Evolutionary conservation across 1,140 invertebrate species (phyloP).

Genomic region (Battus philenor): DNA sequence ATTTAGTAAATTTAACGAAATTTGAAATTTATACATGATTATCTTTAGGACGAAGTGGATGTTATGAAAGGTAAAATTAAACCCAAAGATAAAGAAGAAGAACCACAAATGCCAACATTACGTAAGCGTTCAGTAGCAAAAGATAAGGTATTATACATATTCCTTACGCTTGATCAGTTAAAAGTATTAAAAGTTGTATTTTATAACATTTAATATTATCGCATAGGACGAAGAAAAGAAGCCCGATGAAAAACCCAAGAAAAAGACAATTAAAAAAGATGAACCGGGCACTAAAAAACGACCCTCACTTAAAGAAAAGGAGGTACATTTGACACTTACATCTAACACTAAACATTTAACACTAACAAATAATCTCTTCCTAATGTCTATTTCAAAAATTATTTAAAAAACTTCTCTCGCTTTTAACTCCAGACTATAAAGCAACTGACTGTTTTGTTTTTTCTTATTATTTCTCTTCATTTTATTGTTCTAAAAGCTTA

Average conservation of each 20-base stretch:
- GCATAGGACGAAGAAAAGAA: conserved; percentile 63
- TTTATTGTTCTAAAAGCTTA: too few relatives aligned
- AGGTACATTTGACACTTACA: conserved; percentile 3
- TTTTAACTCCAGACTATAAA: conserved; percentile 1
- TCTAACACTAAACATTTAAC: conserved; percentile 5
- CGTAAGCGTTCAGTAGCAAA: conserved; percentile 58
- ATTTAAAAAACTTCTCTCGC: conserved; percentile 6
- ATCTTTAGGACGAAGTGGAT: conserved; percentile 59
- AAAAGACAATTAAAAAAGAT: conserved; percentile 56
- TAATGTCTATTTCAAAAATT: conserved; percentile 2
- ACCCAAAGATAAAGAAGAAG: conserved; percentile 59
- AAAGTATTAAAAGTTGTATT: not conserved
- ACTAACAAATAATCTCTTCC: not conserved
- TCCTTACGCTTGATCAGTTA: not conserved
- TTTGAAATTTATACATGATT: too few relatives aligned
- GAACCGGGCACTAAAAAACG: conserved; percentile 62
- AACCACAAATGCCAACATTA: conserved; percentile 54
- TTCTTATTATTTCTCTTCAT: too few relatives aligned
- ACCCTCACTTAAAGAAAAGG: conserved; percentile 28
- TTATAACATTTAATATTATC: conserved; percentile 15
- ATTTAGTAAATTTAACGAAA: too few relatives aligned
- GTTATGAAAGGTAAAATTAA: conserved; percentile 69
- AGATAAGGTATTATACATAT: conserved; percentile 53
- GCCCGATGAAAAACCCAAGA: conserved; percentile 64
- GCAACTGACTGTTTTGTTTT: not conserved